These are phyloP conservation scores for Trematomus loennbergii DNA, from an alignment of 2,113 vertebrate genomes.

Conservation along the genomic window DNA sequence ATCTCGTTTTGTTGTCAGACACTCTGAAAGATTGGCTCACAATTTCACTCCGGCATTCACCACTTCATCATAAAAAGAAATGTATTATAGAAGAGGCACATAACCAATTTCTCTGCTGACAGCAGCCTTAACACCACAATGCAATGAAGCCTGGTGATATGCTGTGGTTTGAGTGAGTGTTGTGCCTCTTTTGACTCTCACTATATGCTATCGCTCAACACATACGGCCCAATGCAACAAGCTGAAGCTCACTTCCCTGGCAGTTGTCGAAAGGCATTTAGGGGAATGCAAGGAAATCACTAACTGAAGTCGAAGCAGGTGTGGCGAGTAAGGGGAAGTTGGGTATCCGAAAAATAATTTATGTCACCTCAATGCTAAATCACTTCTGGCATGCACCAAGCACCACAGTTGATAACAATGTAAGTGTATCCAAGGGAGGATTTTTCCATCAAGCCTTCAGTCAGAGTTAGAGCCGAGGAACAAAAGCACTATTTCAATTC, in stretches of 20 bases:
- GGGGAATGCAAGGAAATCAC: constrained; percentile 39
- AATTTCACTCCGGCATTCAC: constrained; percentile 58
- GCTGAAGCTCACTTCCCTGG: constrained; percentile 20
- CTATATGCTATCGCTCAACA: background rate
- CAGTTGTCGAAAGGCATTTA: constrained; percentile 47
- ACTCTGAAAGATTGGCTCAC: constrained; percentile 55
- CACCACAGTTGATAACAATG: constrained; percentile 41
- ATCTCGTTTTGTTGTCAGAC: constrained; percentile 60
- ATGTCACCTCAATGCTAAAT: constrained; percentile 47
- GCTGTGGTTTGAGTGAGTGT: constrained; percentile 39
- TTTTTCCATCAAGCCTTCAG: constrained; percentile 63
- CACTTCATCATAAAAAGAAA: constrained; percentile 68
- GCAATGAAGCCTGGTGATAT: constrained; percentile 40
- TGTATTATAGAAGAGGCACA: constrained; percentile 61
- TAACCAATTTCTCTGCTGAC: constrained; percentile 66
- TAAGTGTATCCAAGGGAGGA: constrained; percentile 50
- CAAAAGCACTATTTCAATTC: constrained; percentile 45
- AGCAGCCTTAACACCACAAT: constrained; percentile 63
- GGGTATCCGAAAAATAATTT: constrained; percentile 29
- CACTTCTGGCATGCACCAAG: constrained; percentile 47
- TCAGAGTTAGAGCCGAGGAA: constrained; percentile 37
- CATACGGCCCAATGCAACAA: constrained; percentile 1
- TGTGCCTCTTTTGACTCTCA: constrained; percentile 38
- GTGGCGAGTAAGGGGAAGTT: constrained; percentile 40
- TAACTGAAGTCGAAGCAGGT: constrained; percentile 42